Percentiles rank a stretch among this genome's conserved stretches.
Conservation (phyloP, 2,888 invertebrate genomes). For the Clitarchus hookeri region DNA sequence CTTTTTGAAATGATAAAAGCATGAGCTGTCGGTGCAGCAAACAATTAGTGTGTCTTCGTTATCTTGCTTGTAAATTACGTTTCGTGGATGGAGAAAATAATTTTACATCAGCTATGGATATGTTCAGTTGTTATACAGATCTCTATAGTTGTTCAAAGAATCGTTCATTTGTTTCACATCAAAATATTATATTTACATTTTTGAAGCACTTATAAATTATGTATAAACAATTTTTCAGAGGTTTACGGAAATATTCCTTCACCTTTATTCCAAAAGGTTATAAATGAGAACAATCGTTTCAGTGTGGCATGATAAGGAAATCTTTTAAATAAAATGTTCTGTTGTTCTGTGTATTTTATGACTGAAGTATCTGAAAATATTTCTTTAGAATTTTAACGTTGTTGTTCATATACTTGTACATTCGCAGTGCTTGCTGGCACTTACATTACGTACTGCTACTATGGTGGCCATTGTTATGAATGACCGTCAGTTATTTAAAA, state of each 20-base stretch:
- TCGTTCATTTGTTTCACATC: not conserved
- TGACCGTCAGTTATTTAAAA: not conserved
- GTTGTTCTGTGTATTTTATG: constrained; percentile 14
- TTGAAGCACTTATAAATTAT: constrained; percentile 14
- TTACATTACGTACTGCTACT: not conserved
- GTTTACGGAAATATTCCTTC: not conserved
- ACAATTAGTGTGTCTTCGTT: not conserved
- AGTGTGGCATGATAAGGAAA: not conserved
- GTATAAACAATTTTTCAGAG: not conserved
- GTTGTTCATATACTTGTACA: not conserved
- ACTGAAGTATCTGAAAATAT: not conserved
- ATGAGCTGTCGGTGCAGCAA: not conserved
- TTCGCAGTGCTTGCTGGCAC: not conserved
- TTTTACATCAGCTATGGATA: not conserved
- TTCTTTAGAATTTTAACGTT: not conserved
- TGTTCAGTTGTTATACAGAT: not conserved
- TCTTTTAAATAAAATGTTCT: not conserved
- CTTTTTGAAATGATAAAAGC: not conserved
- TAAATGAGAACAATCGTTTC: not conserved
- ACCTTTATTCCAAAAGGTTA: not conserved
- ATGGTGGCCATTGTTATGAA: not conserved
- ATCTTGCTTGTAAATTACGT: not conserved
- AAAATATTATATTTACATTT: not conserved
- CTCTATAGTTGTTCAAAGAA: not conserved
- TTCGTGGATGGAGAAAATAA: not conserved